A percentile compares a stretch with the other conserved stretches of the same genome.
Conservation (phyloP, 2,888 invertebrate species). For the Drosophila meridiana region DNA sequence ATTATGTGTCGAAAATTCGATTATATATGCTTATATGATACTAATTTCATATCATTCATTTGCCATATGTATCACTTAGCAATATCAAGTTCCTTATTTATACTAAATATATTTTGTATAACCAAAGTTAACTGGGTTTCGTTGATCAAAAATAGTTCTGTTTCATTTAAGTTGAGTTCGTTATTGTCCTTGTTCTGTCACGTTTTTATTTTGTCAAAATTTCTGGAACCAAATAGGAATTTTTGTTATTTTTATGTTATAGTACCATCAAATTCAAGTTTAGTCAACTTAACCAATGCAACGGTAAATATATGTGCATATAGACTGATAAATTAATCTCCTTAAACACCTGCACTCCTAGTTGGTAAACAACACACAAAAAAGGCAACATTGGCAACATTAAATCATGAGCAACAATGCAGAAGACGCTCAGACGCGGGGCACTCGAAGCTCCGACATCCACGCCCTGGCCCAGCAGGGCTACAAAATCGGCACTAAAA, state of each 20-base stretch:
- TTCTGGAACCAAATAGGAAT: constrained; percentile 34
- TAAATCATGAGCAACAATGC: constrained; percentile 58
- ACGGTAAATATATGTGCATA: constrained; percentile 22
- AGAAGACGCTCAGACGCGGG: constrained; percentile 69
- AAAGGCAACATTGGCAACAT: background rate
- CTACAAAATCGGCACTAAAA: constrained; percentile 92
- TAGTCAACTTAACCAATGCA: constrained; percentile 24
- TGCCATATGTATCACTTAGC: background rate
- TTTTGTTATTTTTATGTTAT: constrained; percentile 29
- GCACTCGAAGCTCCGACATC: constrained; percentile 91
- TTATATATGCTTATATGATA: background rate
- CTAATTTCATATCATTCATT: background rate
- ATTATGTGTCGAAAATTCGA: constrained; percentile 1
- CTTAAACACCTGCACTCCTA: background rate
- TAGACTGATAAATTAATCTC: background rate
- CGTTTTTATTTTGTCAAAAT: constrained; percentile 35
- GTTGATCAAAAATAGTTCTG: background rate
- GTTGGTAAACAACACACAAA: background rate
- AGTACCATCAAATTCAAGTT: constrained; percentile 34
- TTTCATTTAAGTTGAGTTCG: background rate
- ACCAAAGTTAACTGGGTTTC: constrained; percentile 4
- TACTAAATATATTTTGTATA: background rate
- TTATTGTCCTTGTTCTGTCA: constrained; percentile 17
- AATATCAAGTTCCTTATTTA: background rate
- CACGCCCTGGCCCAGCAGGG: constrained; percentile 93